Conservation (phyloP, 2,113 vertebrate genomes). For the Pollimyrus isidori region DNA sequence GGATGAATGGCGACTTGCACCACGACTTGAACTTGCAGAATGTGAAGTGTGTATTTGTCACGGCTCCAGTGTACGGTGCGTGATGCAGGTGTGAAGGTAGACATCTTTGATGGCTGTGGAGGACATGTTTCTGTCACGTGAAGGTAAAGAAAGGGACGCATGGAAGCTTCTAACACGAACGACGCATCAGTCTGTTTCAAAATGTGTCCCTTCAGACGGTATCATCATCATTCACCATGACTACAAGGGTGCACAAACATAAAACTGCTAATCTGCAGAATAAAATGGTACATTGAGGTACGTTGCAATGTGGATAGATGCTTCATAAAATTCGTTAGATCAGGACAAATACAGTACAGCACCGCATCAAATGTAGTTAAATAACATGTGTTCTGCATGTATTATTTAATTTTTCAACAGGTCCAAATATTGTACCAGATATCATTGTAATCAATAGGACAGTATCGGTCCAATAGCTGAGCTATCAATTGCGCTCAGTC, state of each 20-base stretch:
- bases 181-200: neutral
- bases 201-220: neutral
- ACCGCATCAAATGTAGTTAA: neutral
- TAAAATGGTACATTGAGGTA: neutral
- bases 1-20: neutral
- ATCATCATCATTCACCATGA: neutral
- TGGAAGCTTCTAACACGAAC: neutral
- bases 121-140: neutral
- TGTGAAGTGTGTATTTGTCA: neutral
- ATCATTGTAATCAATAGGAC: neutral
- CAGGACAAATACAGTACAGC: neutral
- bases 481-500: neutral
- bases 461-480: neutral
- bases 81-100: neutral
- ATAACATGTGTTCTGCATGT: neutral
- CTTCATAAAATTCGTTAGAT: neutral
- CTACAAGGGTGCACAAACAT: neutral
- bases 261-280: neutral
- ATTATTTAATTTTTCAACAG: neutral
- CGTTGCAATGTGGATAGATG: neutral
- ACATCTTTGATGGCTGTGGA: slow-evolving; percentile 1
- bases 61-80: neutral
- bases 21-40: neutral
- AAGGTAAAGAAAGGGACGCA: neutral
- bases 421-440: neutral